Evolutionary conservation across 37 sponge, comb jelly and placozoan species (phyloP).

Genomic region (Dysidea cf. avara): DNA sequence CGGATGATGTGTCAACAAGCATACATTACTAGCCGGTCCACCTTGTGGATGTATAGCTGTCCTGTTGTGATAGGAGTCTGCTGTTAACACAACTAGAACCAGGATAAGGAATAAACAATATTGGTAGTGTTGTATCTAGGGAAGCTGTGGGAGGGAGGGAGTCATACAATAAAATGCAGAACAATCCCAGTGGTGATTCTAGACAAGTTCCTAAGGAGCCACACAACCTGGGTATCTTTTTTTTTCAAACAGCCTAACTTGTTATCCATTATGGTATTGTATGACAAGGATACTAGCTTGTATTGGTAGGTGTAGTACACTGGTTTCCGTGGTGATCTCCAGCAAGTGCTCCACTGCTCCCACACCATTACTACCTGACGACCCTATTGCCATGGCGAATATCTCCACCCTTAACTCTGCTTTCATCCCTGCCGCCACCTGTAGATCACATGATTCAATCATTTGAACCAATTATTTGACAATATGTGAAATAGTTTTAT

Average conservation of each 20-base stretch:
- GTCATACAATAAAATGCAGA: too few species aligned
- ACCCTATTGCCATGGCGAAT: slow-evolving; percentile 83
- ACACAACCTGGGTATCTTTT: too few species aligned
- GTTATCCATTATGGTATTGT: background rate
- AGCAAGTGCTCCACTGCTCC: slow-evolving; percentile 60
- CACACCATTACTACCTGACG: slow-evolving; percentile 46
- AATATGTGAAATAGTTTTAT: background rate
- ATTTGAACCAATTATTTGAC: too few species aligned
- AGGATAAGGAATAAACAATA: slow-evolving; percentile 8
- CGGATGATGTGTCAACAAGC: slow-evolving; percentile 13
- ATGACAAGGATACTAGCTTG: slow-evolving; percentile 76
- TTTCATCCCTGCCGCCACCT: slow-evolving; percentile 94
- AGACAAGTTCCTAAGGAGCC: too few species aligned
- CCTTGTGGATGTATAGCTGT: slow-evolving; percentile 16
- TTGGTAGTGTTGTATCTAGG: background rate
- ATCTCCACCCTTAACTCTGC: slow-evolving; percentile 70
- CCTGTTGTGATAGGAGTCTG: slow-evolving; percentile 30
- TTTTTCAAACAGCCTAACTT: background rate
- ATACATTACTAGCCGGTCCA: slow-evolving; percentile 14
- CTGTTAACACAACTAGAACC: slow-evolving; percentile 35
- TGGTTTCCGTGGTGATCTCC: slow-evolving; percentile 77
- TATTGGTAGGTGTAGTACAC: slow-evolving; percentile 72
- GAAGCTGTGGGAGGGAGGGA: background rate
- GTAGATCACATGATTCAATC: background rate
- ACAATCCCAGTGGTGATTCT: too few species aligned